These are phyloP conservation scores for Chelonus insularis DNA, from an alignment of 1,140 invertebrate species.

Conservation along the genomic window DNA sequence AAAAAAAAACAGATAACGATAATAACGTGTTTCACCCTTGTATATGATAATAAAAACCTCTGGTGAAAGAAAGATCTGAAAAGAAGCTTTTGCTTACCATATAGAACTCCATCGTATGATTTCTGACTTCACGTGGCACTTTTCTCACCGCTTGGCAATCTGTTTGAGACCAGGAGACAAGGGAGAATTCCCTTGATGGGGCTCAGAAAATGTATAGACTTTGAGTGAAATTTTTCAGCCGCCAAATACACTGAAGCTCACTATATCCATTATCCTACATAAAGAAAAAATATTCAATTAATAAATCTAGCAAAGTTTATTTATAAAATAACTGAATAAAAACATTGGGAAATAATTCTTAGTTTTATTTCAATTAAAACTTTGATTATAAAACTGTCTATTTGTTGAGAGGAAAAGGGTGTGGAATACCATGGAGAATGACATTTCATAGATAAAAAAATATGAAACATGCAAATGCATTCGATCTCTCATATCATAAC, in stretches of 20 bases:
- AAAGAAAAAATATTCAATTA: background rate
- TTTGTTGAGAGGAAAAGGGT: too few species aligned
- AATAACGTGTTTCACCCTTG: slow-evolving; percentile 1
- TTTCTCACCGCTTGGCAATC: slow-evolving; percentile 43
- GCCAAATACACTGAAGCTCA: slow-evolving; percentile 10
- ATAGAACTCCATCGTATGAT: slow-evolving; percentile 33
- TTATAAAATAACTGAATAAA: too few species aligned
- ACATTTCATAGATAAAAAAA: slow-evolving; percentile 22
- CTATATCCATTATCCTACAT: background rate
- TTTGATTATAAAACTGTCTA: too few species aligned
- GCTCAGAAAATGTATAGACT: slow-evolving; percentile 18
- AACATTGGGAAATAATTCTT: too few species aligned
- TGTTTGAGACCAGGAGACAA: slow-evolving; percentile 26
- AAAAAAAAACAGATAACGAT: slow-evolving; percentile 7
- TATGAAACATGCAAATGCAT: slow-evolving; percentile 22
- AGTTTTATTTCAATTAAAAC: too few species aligned
- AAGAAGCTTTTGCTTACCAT: slow-evolving; percentile 3
- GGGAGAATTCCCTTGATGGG: slow-evolving; percentile 15
- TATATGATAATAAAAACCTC: slow-evolving; percentile 17
- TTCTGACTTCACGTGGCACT: slow-evolving; percentile 46
- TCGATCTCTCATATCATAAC: slow-evolving; percentile 10
- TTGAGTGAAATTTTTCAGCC: slow-evolving; percentile 2
- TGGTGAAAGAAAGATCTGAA: background rate
- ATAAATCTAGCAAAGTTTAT: too few species aligned
- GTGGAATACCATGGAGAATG: too few species aligned